phyloP scores from a whole-genome alignment of 2,113 vertebrate genomes.

The Dicerorhinus sumatrensis region DNA sequence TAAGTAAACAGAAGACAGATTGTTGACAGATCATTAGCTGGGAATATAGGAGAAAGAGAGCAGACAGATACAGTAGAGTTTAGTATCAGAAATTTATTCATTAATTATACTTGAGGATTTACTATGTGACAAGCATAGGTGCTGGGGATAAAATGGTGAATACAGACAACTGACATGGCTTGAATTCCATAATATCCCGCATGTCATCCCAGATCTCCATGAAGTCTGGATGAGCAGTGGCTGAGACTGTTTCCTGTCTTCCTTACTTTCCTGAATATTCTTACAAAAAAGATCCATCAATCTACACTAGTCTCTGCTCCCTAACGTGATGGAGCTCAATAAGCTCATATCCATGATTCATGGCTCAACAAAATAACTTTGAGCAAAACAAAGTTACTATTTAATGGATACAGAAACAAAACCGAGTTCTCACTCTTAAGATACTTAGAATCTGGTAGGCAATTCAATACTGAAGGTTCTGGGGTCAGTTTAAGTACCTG shows the following conservation, averaged over 20 bases:
- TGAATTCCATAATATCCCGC: neutral
- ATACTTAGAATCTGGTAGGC: neutral
- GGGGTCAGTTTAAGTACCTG: neutral
- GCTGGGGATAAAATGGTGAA: neutral
- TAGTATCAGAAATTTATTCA: neutral
- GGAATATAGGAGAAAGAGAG: neutral
- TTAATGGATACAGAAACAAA: conserved; percentile 28
- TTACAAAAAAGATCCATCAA: neutral
- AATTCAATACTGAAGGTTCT: neutral
- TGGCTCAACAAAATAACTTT: neutral
- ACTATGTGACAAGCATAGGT: neutral
- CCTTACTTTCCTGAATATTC: neutral
- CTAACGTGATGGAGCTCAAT: neutral
- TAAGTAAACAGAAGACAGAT: neutral
- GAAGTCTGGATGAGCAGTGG: neutral
- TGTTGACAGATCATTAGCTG: neutral
- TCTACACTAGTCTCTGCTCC: neutral
- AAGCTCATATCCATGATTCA: neutral
- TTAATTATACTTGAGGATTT: neutral
- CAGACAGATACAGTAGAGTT: accelerated
- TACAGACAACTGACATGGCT: neutral
- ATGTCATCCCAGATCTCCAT: neutral
- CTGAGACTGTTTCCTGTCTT: neutral
- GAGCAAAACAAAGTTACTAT: neutral
- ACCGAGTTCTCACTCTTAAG: neutral